Conservation (phyloP, 2,888 invertebrate species). For the Dione vanillae region DNA sequence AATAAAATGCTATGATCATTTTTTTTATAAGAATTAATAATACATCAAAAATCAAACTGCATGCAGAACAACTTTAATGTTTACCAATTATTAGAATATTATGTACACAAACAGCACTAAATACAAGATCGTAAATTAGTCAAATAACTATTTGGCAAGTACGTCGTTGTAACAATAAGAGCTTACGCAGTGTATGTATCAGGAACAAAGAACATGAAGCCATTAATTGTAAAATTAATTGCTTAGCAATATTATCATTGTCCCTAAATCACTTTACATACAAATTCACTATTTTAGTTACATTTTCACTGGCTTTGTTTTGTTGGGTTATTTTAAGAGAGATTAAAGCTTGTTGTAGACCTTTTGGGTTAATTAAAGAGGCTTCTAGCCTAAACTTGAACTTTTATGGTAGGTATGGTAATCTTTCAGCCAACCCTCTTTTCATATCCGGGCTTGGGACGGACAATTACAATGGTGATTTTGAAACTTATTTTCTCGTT, state of each 20-base stretch:
- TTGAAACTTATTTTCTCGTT: conserved; percentile 20
- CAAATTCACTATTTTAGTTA: neutral
- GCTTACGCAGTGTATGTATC: neutral
- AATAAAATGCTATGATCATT: conserved; percentile 12
- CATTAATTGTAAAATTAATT: conserved; percentile 5
- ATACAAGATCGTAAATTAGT: too few relatives aligned
- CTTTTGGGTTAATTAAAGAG: conserved; percentile 26
- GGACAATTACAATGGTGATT: conserved; percentile 19
- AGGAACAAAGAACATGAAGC: neutral
- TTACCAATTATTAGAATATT: too few relatives aligned
- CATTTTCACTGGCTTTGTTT: neutral
- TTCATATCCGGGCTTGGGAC: conserved; percentile 25
- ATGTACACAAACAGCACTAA: too few relatives aligned
- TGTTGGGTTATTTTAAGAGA: neutral
- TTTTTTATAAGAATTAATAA: too few relatives aligned
- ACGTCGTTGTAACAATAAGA: neutral
- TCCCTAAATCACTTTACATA: neutral
- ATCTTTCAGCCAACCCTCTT: conserved; percentile 27
- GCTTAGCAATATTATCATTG: neutral
- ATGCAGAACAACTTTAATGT: too few relatives aligned
- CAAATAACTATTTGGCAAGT: conserved; percentile 6
- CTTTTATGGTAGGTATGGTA: conserved; percentile 26
- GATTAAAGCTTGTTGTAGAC: conserved; percentile 16
- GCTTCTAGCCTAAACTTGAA: conserved; percentile 5
- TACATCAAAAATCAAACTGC: too few relatives aligned